Evolutionary conservation across 2,797 vertebrate genomes (phyloP).

Genomic region (Anguilla megastoma): DNA sequence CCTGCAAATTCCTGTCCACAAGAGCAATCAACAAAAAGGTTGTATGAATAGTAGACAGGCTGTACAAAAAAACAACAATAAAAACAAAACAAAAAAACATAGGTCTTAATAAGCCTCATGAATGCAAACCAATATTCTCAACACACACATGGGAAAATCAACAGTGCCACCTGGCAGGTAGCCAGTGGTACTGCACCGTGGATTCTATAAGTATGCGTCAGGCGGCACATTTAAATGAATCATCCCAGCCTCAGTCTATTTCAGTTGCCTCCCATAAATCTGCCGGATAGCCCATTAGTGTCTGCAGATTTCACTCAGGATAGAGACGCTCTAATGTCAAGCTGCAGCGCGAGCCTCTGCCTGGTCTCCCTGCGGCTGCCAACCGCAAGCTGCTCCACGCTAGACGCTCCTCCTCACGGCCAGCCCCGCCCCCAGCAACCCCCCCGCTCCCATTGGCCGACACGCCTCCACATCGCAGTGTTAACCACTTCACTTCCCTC

Average conservation of each 20-base stretch:
- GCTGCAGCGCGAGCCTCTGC: not conserved
- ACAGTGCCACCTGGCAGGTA: conserved; percentile 28
- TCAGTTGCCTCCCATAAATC: conserved; percentile 30
- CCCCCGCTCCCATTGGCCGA: not conserved
- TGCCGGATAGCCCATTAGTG: conserved; percentile 33
- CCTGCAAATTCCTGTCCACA: not conserved
- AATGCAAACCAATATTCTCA: not conserved
- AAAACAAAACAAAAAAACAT: conserved; percentile 35
- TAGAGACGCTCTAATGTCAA: conserved; percentile 22
- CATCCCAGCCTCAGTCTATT: conserved; percentile 18
- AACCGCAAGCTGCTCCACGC: not conserved
- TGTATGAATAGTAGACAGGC: not conserved
- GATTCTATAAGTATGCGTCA: conserved; percentile 5
- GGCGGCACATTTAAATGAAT: not conserved
- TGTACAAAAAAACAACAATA: not conserved
- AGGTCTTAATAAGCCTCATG: not conserved
- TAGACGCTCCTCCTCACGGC: not conserved
- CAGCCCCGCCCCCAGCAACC: not conserved
- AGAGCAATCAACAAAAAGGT: not conserved
- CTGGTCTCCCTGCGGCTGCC: not conserved
- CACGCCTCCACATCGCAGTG: not conserved
- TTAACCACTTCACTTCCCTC: not conserved
- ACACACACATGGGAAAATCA: not conserved
- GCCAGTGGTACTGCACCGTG: not conserved
- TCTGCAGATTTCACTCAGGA: conserved; percentile 25